These are phyloP conservation scores for Metallyticus violacea DNA, from an alignment of 2,888 invertebrate genomes.

Conservation along the genomic window DNA sequence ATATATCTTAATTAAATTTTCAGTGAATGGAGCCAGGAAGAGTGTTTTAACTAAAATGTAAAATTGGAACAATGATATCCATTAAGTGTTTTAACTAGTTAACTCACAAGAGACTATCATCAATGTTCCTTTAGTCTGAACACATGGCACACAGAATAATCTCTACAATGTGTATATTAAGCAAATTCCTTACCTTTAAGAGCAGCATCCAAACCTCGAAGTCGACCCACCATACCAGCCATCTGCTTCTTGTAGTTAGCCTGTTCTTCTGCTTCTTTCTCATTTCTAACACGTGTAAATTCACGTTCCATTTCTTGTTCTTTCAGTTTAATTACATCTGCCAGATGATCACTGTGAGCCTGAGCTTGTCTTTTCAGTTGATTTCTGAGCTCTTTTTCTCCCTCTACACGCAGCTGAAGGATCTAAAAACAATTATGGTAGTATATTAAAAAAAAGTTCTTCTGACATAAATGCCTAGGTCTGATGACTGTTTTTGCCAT, in stretches of 20 bases:
- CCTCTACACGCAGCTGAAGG: slow-evolving; percentile 61
- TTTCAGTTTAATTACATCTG: slow-evolving; percentile 63
- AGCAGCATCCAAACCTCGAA: slow-evolving; percentile 74
- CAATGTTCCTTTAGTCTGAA: too few relatives aligned
- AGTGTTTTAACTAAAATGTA: too few relatives aligned
- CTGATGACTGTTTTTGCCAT: too few relatives aligned
- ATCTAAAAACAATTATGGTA: slow-evolving; percentile 50
- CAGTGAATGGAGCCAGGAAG: too few relatives aligned
- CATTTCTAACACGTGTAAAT: slow-evolving; percentile 59
- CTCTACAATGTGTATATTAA: too few relatives aligned
- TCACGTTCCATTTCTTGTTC: slow-evolving; percentile 56
- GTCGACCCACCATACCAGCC: slow-evolving; percentile 67
- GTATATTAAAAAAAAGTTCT: too few relatives aligned
- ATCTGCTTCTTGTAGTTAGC: slow-evolving; percentile 67
- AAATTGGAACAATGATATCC: too few relatives aligned
- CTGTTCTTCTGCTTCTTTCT: slow-evolving; percentile 65
- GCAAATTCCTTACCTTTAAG: slow-evolving; percentile 59
- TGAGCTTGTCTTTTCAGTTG: slow-evolving; percentile 83
- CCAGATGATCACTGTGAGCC: slow-evolving; percentile 78
- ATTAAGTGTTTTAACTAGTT: too few relatives aligned
- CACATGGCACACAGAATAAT: too few relatives aligned
- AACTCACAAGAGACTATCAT: too few relatives aligned
- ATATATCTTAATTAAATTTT: too few relatives aligned
- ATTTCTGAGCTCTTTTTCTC: slow-evolving; percentile 69
- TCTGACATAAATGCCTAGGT: too few relatives aligned